Conservation (phyloP, 2,888 invertebrate species). For the Itoplectis maculator region DNA sequence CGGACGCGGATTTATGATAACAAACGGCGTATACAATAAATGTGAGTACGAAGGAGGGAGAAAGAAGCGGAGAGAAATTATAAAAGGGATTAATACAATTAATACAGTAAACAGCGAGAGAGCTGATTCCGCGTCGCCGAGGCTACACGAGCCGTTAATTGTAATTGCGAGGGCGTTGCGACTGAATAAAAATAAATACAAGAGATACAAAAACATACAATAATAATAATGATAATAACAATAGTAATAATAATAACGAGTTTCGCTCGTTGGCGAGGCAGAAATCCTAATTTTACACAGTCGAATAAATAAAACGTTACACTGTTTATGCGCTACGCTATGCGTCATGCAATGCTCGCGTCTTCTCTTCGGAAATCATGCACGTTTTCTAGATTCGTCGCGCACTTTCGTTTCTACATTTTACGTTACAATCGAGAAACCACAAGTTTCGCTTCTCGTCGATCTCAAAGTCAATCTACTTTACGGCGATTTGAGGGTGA, state of each 20-base stretch:
- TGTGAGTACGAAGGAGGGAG: not conserved
- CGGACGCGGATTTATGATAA: constrained; percentile 38
- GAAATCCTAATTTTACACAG: constrained; percentile 7
- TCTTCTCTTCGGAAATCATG: constrained; percentile 39
- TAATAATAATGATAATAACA: constrained; percentile 2
- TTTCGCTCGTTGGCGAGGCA: not conserved
- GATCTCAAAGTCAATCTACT: not conserved
- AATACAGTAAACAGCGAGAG: constrained; percentile 32
- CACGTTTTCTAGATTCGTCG: constrained; percentile 29
- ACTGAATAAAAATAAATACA: constrained; percentile 25
- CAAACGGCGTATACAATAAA: constrained; percentile 12
- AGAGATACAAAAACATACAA: constrained; percentile 10
- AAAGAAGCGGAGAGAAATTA: constrained; percentile 22
- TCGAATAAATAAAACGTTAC: constrained; percentile 37
- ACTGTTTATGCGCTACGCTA: constrained; percentile 51
- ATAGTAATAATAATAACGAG: not conserved
- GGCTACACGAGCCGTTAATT: not conserved
- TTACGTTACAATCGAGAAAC: constrained; percentile 2
- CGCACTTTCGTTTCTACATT: not conserved
- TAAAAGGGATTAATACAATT: constrained; percentile 32
- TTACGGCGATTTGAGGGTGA: not conserved
- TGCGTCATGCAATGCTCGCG: constrained; percentile 60
- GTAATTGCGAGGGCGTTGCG: not conserved
- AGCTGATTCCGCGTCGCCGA: constrained; percentile 23
- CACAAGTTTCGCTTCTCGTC: not conserved